Base-by-base conservation (phyloP, 2,888 invertebrate genomes). In the Mayetiola destructor region DNA sequence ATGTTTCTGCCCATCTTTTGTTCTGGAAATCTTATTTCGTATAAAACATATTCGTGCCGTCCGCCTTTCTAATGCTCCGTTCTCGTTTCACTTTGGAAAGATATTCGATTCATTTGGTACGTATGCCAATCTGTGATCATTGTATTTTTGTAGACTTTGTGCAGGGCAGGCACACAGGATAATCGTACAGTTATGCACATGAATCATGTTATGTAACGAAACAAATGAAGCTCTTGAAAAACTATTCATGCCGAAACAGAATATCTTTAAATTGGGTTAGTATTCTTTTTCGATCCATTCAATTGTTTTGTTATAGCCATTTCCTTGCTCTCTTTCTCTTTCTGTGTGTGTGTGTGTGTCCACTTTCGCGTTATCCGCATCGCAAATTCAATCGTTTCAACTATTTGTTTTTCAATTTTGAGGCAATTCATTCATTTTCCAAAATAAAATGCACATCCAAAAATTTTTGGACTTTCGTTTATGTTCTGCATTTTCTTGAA, bases 371-470 rank as follows among this genome's bases (percentile, higher is more conserved):
- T 23, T 48, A 27, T 48, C 27, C 23, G 27, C 23, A 27, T 48
- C 48, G 27, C 21, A 8, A 3, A 48, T 48, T 23, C 48, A 48
- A 27, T 48, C n/a, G n/a, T n/a, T n/a, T n/a, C n/a, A n/a, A n/a
- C n/a, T n/a, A 48, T 48, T 48, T 48, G 48, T 48, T 48, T 48
- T 48, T 48, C 48, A 48, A 48, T 48, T 48, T 48, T 6, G 27
- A 48, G 6, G 3, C 27, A 48, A 16, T 48, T 27, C 48, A 27
- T 48, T 48, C 48, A 27, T 48, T 48, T 48, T 23, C n/a, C 48
- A 23, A 12, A 20, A 18, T 39, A 39, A 39, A 39, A 16, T 14
- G 29, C 27, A 48, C 23, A 48, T 48, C 48, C 2, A n/a, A 27
- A 48, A 27, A 27, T 48, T 27, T 42, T 42, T 39, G 18, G 16